Evolutionary conservation across 2,797 vertebrate species (phyloP), one percentile per base, ranked within the genome.

Genomic region (Sternotherus odoratus): DNA sequence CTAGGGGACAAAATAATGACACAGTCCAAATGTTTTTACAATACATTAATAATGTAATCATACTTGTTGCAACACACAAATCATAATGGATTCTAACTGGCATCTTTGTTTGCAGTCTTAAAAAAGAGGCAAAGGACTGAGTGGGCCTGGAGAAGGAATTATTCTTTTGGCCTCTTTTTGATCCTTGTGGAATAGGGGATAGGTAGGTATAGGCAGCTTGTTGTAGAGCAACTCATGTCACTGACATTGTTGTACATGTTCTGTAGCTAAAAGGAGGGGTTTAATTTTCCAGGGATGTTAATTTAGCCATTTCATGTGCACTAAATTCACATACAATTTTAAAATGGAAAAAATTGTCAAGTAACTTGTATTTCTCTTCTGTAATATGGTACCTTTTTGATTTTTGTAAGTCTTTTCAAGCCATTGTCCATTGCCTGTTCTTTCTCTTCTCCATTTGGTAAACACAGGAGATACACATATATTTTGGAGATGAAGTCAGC

Each of bases 91-190:
- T 33, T 89, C 53, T 92, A 82, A 19, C 77, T 95, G 93, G 95
- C 95, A 97, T 91, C 95, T 77, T 85, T 86, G 87, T 74, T 89
- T 13, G 5, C 86, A 92, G 93, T 95, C 95, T 95, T 96, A 82
- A 95, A 94, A 95, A 83, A 93, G 88, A 94, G 78, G 94, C 93
- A 95, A 93, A 92, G 88, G 89, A 94, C 93, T 92, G 94, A 94
- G 83, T 94, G 92, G 80, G 50, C 88, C 74, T 88, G 53, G 78
- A 87, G 90, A 81, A 92, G 92, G 91, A 86, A 30, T 2, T 36
- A 79, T 85, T 4, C 91, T 88, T 88, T 78, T 90, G 82, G 82
- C 92, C 83, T 93, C 85, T 84, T 92, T 87, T 66, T 66, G 69
- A 53, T 95, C 78, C 28, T 15, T 50, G 91, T 91, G 84, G 82